Base-by-base conservation (phyloP, 2,113 vertebrate genomes). In the Megaceryle maxima region DNA sequence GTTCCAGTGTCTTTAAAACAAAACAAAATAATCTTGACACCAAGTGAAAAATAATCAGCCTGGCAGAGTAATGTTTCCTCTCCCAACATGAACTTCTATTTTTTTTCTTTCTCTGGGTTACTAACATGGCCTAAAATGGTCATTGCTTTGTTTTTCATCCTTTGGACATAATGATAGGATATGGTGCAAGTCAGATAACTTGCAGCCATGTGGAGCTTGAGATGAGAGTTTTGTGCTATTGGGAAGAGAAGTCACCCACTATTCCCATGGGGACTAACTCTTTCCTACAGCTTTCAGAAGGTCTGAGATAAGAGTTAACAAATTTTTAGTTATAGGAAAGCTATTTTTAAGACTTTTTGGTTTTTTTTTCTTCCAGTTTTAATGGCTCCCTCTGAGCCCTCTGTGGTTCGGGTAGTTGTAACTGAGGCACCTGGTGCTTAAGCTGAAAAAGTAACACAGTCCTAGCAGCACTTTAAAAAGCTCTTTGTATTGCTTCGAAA, bases 401-500 rank as follows among this genome's bases (percentile, higher is more conserved):
- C 53, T 82, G 48, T 84, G 67, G 44, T 26, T 80, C 59, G 25
- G 53, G 26, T 88, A 16, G 59, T 72, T 41, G 13, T 84, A 95
- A 82, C 86, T 78, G 57, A 93, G 83, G 62, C 44, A 95, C 41
- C 77, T 80, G 39, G 57, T 84, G 67, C 87, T 94, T 60, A 59
- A 76, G n/a, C 53, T 88, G 66, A 81, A 91, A 88, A 81, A 87
- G 70, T 84, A 82, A 87, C 35, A 18, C 12, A 55, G 44, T 87
- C 75, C 69, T 76, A 79, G 81, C 26, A 85, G 67, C 37, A 59
- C 66, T 94, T 91, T 11, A 41, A 50, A 84, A 89, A 94, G 46
- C 29, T 85, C 59, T 92, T 94, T 91, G 46, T 93, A n/a, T 92
- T 84, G 41, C 55, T 87, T 37, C 59, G 59, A 76, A 90, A 94